A percentile compares a stretch with the other conserved stretches of the same genome.
These are phyloP conservation scores for Popillia japonica DNA, from an alignment of 1,140 invertebrate species.

Conservation along the genomic window DNA sequence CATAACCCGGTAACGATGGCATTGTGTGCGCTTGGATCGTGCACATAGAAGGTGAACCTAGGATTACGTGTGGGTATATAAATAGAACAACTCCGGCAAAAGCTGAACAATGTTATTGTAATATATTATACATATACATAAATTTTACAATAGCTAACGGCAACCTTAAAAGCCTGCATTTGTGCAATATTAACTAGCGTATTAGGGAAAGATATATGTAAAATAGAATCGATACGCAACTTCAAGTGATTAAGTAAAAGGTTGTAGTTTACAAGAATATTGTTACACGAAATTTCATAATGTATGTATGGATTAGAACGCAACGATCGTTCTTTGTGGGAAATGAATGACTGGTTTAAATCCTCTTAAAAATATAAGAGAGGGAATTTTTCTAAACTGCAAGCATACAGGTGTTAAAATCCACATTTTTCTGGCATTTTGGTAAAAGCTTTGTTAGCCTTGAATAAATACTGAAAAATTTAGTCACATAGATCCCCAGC, in stretches of 20 bases:
- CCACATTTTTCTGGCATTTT: no score
- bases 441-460: no score
- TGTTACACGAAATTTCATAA: not conserved
- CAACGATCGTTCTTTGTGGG: no score
- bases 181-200: constrained; percentile 21
- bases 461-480: no score
- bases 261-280: not conserved
- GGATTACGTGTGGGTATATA: constrained; percentile 19
- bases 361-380: no score
- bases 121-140: constrained; percentile 8
- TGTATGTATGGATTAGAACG: not conserved
- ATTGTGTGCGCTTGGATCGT: not conserved
- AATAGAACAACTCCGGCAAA: not conserved
- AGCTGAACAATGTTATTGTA: constrained; percentile 16
- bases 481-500: no score
- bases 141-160: not conserved
- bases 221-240: not conserved
- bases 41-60: constrained; percentile 5
- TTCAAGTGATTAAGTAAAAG: constrained; percentile 26
- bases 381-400: no score
- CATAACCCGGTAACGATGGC: not conserved
- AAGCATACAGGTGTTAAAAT: no score
- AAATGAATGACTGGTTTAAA: no score
- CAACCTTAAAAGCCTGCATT: not conserved
- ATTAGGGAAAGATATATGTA: constrained; percentile 11